A percentile compares a stretch with the other conserved stretches of the same genome.
phyloP scores from a whole-genome alignment of 1,140 invertebrate species.

The Cydia fagiglandana region DNA sequence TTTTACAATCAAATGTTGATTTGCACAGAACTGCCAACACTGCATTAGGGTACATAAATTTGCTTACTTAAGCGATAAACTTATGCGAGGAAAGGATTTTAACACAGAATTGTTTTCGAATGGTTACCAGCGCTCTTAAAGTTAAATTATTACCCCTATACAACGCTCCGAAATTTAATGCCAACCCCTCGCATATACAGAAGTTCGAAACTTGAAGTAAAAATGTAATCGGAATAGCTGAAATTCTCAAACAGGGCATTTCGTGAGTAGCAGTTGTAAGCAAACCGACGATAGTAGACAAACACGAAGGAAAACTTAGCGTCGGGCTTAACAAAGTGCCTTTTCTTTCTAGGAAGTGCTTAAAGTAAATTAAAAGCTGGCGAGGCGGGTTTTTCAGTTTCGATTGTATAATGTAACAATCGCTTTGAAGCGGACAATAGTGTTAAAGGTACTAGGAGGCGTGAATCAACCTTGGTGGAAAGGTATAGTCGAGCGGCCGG shows the following conservation, averaged over 20 bases:
- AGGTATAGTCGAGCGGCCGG: conserved; percentile 51
- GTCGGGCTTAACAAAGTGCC: conserved; percentile 47
- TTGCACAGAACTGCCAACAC: conserved; percentile 64
- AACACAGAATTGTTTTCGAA: conserved; percentile 65
- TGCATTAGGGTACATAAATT: conserved; percentile 74
- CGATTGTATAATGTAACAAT: conserved; percentile 64
- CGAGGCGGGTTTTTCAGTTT: conserved; percentile 55
- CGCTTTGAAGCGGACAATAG: conserved; percentile 56
- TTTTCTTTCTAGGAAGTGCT: conserved; percentile 70
- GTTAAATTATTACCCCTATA: conserved; percentile 56
- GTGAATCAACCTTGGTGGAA: conserved; percentile 64
- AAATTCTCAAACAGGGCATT: conserved; percentile 59
- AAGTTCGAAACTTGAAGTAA: conserved; percentile 48
- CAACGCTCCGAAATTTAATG: conserved; percentile 17
- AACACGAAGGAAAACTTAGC: conserved; percentile 64
- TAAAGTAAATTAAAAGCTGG: conserved; percentile 68
- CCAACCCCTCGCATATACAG: conserved; percentile 23
- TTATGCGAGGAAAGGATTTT: conserved; percentile 55
- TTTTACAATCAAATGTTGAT: conserved; percentile 78
- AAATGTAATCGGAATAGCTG: conserved; percentile 54
- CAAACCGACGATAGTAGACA: conserved; percentile 58
- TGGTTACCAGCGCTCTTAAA: conserved; percentile 50
- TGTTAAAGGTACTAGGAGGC: conserved; percentile 59
- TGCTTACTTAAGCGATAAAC: conserved; percentile 70
- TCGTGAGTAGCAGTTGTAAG: conserved; percentile 65